Conservation (phyloP, 2,113 vertebrate genomes). For the Leucosticte australis region DNA sequence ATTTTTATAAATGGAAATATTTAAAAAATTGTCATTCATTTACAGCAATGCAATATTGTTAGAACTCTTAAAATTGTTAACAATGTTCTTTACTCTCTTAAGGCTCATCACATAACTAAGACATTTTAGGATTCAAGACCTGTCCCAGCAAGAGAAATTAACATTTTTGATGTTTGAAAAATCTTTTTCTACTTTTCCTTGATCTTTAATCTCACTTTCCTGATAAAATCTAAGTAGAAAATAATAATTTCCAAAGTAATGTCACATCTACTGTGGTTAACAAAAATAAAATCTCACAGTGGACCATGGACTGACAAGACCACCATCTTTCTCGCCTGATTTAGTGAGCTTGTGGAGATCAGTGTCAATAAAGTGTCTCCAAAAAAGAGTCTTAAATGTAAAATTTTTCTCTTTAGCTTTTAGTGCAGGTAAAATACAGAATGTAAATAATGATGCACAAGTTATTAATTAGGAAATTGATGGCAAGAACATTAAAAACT, state of each 20-base stretch:
- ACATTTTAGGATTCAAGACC: neutral
- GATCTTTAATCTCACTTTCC: neutral
- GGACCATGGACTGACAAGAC: neutral
- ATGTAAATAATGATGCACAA: neutral
- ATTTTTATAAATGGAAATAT: neutral
- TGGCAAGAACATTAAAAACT: neutral
- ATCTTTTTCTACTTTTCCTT: neutral
- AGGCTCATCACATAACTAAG: neutral
- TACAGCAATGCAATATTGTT: neutral
- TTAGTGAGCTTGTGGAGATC: neutral
- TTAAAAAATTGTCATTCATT: neutral
- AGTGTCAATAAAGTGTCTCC: neutral
- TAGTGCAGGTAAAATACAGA: neutral
- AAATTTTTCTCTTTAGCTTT: neutral
- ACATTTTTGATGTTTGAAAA: neutral
- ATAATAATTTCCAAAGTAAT: neutral
- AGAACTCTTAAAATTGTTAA: neutral
- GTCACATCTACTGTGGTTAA: neutral
- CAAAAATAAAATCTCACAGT: neutral
- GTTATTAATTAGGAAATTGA: neutral
- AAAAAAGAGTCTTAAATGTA: neutral
- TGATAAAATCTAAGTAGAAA: neutral
- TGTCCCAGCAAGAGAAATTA: neutral
- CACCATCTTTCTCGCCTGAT: neutral
- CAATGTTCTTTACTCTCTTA: neutral